Evolutionary conservation across 1,140 invertebrate species (phyloP).

Genomic region (Reticulitermes speratus): DNA sequence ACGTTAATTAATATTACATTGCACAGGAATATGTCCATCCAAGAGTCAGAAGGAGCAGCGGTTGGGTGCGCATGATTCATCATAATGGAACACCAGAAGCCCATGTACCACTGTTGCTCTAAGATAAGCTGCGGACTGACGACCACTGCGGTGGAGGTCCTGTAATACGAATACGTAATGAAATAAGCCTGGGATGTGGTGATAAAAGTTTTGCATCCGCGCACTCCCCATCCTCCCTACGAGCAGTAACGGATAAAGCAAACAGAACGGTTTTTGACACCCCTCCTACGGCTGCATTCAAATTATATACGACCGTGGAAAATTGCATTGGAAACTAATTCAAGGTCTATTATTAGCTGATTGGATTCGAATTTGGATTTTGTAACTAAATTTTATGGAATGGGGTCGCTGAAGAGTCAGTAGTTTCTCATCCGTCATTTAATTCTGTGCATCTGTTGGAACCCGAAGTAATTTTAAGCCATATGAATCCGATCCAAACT

Average conservation of each 20-base stretch:
- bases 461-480: no score
- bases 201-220: slow-evolving; percentile 13
- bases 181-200: slow-evolving; percentile 26
- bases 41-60: no score
- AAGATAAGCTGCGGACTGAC: neutral
- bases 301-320: neutral
- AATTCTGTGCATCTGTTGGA: no score
- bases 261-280: neutral
- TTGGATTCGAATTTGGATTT: no score
- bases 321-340: neutral
- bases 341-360: neutral
- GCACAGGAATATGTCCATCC: no score
- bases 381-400: no score
- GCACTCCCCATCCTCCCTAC: neutral
- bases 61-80: no score
- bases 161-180: slow-evolving; percentile 29
- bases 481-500: no score
- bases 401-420: no score
- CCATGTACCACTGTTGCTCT: neutral
- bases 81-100: neutral
- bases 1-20: no score
- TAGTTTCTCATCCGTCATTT: no score
- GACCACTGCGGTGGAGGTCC: slow-evolving; percentile 4
- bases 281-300: neutral
- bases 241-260: neutral